Evolutionary conservation across 2,797 vertebrate species (phyloP).

Genomic region (Poecilia picta): DNA sequence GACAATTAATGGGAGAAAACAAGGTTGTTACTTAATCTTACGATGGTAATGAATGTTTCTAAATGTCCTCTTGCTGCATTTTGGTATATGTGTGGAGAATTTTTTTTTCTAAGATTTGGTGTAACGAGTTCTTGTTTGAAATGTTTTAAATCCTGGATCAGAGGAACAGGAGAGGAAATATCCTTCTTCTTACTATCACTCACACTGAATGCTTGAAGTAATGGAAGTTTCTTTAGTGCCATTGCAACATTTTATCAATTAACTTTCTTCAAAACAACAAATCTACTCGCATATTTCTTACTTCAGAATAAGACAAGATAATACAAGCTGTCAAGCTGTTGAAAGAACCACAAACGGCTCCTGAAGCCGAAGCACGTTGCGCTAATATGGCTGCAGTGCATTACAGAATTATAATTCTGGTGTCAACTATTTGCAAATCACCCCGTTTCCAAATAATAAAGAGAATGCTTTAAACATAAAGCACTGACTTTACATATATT

Average conservation of each 20-base stretch:
- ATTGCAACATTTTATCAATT: background rate
- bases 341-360: background rate
- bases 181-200: background rate
- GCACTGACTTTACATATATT: background rate
- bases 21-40: conserved; percentile 61
- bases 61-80: conserved; percentile 63
- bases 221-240: background rate
- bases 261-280: conserved; percentile 11
- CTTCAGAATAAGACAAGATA: background rate
- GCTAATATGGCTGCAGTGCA: background rate
- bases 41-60: conserved; percentile 59
- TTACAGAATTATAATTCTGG: background rate
- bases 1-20: conserved; percentile 57
- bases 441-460: background rate
- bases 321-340: background rate
- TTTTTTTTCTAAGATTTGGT: conserved; percentile 44
- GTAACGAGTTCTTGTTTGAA: conserved; percentile 40
- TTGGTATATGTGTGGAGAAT: conserved; percentile 54
- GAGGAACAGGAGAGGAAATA: conserved; percentile 40
- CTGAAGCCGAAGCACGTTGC: background rate
- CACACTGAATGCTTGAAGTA: background rate
- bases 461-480: background rate
- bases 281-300: background rate
- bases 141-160: conserved; percentile 43
- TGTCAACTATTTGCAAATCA: background rate